Percentiles rank a stretch among this genome's conserved stretches.
These are phyloP conservation scores for Diachrysia chrysitis DNA, from an alignment of 2,888 invertebrate species.

Conservation along the genomic window DNA sequence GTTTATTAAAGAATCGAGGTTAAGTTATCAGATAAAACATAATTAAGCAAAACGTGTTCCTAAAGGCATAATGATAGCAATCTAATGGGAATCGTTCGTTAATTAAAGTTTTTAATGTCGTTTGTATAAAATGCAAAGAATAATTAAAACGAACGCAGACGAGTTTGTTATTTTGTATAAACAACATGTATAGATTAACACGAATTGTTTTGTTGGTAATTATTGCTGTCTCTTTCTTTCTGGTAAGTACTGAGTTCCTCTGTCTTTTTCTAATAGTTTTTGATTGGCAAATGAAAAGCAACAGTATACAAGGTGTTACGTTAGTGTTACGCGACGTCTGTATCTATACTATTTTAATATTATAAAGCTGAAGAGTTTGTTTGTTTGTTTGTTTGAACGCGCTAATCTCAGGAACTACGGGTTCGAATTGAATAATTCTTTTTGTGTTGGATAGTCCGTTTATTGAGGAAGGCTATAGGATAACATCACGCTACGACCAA, in stretches of 20 bases:
- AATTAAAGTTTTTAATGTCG: background rate
- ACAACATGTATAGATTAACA: constrained; percentile 14
- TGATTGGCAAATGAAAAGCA: too few species aligned
- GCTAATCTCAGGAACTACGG: too few species aligned
- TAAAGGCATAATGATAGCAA: background rate
- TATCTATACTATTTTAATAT: too few species aligned
- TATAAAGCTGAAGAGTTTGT: too few species aligned
- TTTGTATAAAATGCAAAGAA: background rate
- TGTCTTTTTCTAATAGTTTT: background rate
- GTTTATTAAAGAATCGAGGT: too few species aligned
- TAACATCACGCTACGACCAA: too few species aligned
- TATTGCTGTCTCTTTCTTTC: background rate
- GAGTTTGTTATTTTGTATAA: constrained; percentile 1
- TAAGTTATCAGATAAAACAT: background rate
- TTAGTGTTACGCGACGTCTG: background rate
- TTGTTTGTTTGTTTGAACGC: too few species aligned
- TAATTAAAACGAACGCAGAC: background rate
- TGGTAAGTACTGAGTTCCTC: constrained; percentile 6
- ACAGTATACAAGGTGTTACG: too few species aligned
- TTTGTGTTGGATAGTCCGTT: too few species aligned
- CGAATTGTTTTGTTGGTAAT: constrained; percentile 9
- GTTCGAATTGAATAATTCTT: too few species aligned
- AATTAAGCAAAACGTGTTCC: background rate
- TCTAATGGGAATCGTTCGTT: background rate
- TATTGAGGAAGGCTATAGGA: too few species aligned